Evolutionary conservation across 2,888 invertebrate genomes (phyloP).

Genomic region (Xestia rhomboidea): DNA sequence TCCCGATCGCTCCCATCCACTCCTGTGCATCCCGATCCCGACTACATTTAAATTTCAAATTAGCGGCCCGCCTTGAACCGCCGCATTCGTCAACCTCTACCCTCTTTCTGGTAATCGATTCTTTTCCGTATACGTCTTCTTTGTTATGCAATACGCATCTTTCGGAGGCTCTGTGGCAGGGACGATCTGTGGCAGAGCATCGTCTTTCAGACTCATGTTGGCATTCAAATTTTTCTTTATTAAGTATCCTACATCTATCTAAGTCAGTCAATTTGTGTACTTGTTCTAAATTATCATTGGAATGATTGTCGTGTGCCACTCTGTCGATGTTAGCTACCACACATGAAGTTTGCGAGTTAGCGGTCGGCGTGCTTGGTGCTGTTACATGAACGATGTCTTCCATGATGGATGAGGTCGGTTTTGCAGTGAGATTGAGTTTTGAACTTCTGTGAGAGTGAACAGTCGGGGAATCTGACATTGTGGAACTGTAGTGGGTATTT

Average conservation of each 20-base stretch:
- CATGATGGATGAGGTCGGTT: slow-evolving; percentile 52
- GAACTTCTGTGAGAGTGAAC: slow-evolving; percentile 49
- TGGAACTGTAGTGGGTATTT: slow-evolving; percentile 59
- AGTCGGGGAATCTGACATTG: slow-evolving; percentile 60
- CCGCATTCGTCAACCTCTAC: slow-evolving; percentile 81
- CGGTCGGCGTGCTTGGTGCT: slow-evolving; percentile 51
- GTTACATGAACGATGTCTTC: slow-evolving; percentile 40
- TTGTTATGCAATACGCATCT: slow-evolving; percentile 81
- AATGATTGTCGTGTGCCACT: slow-evolving; percentile 81
- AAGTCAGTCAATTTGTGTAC: slow-evolving; percentile 84
- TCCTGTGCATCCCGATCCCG: slow-evolving; percentile 78
- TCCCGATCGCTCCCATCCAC: slow-evolving; percentile 79
- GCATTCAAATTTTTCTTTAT: slow-evolving; percentile 76
- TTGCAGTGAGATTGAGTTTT: slow-evolving; percentile 46
- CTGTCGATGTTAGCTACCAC: slow-evolving; percentile 73
- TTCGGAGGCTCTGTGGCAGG: slow-evolving; percentile 64
- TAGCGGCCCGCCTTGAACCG: slow-evolving; percentile 79
- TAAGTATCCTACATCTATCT: slow-evolving; percentile 84
- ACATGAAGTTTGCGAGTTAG: slow-evolving; percentile 65
- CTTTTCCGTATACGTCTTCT: slow-evolving; percentile 82
- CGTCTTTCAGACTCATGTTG: slow-evolving; percentile 78
- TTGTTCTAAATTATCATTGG: slow-evolving; percentile 83
- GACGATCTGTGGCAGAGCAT: slow-evolving; percentile 70
- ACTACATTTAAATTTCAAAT: slow-evolving; percentile 87
- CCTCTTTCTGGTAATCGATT: slow-evolving; percentile 84